Conservation (phyloP, 2,113 vertebrate genomes). For the Elgaria multicarinata region DNA sequence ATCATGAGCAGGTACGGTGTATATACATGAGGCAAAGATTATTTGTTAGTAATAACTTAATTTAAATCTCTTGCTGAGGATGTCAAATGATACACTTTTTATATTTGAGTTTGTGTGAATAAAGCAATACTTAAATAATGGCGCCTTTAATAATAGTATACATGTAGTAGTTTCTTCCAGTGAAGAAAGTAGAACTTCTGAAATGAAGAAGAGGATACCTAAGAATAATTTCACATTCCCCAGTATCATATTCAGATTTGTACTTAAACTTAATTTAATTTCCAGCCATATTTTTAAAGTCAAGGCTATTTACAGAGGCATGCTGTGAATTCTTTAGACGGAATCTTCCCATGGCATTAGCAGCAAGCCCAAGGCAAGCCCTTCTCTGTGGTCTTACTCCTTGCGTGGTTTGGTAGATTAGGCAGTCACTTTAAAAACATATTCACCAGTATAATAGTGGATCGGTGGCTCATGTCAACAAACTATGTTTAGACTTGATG, state of each 20-base stretch:
- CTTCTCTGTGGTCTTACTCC: neutral
- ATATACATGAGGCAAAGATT: neutral
- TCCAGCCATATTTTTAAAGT: neutral
- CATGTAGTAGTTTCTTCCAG: neutral
- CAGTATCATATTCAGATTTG: neutral
- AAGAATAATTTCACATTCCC: neutral
- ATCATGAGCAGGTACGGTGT: neutral
- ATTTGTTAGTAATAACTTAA: neutral
- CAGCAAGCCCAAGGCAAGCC: neutral
- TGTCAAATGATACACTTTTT: neutral
- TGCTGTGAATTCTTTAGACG: neutral
- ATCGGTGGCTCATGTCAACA: neutral
- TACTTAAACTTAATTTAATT: constrained; percentile 9
- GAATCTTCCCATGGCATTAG: neutral
- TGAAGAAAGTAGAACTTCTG: neutral
- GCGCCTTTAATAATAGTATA: neutral
- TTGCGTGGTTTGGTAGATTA: neutral
- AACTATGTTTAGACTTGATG: neutral
- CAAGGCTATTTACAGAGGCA: neutral
- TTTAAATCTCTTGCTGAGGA: neutral
- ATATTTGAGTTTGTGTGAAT: neutral
- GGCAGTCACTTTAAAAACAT: neutral
- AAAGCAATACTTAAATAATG: neutral
- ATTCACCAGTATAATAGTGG: neutral
- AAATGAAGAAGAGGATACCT: neutral